Percentiles rank a stretch among this genome's conserved stretches.
Evolutionary conservation across 1,140 invertebrate genomes (phyloP).

Genomic region (Macrobrachium nipponense): DNA sequence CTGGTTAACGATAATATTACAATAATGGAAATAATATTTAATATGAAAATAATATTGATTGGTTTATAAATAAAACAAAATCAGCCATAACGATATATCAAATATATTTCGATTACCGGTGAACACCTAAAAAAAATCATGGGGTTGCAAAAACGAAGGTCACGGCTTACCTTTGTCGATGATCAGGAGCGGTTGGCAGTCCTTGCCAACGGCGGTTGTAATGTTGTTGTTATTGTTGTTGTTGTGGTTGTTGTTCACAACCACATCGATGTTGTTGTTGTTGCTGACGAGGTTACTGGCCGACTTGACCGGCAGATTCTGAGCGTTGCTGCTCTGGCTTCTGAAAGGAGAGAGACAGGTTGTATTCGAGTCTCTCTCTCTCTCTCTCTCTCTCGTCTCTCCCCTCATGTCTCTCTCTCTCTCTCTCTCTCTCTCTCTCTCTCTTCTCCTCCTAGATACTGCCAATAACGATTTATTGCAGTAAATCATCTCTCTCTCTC

Average conservation of each 20-base stretch:
- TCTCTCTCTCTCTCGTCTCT: too few relatives aligned
- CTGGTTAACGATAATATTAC: too few relatives aligned
- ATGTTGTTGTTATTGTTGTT: background rate
- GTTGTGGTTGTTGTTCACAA: background rate
- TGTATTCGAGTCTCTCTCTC: too few relatives aligned
- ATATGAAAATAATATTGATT: too few relatives aligned
- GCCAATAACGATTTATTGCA: too few relatives aligned
- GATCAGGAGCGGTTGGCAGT: background rate
- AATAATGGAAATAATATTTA: too few relatives aligned
- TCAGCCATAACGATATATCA: background rate
- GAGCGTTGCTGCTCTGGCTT: constrained; percentile 12
- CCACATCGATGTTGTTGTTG: constrained; percentile 14
- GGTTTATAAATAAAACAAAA: too few relatives aligned
- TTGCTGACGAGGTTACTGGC: background rate
- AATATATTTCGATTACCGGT: background rate
- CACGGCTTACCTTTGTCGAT: background rate
- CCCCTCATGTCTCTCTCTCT: too few relatives aligned
- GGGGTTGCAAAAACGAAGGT: background rate
- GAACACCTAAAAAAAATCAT: background rate
- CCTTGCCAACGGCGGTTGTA: background rate
- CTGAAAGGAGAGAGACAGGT: background rate
- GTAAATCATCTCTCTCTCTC: too few relatives aligned
- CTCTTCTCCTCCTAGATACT: too few relatives aligned
- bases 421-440: too few relatives aligned
- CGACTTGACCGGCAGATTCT: background rate